Evolutionary conservation across 1,140 invertebrate genomes (phyloP).

Genomic region (roundworm (Caenorhabditis elegans)): DNA sequence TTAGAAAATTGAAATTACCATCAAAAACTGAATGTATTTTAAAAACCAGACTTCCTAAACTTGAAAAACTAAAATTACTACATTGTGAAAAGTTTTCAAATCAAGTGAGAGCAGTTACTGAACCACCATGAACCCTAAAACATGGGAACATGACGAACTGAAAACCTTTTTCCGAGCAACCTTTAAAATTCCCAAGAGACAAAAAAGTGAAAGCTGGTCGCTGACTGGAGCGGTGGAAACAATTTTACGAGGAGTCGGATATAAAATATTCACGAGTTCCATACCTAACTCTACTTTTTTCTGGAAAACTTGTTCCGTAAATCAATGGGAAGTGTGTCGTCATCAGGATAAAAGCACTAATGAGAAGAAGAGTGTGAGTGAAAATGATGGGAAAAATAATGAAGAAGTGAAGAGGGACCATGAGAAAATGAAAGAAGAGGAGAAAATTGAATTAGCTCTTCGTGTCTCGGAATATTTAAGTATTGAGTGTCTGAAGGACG

Average conservation of each 20-base stretch:
- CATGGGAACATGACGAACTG: not conserved
- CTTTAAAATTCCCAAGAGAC: not conserved
- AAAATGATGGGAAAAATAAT: not conserved
- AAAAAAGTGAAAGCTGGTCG: not conserved
- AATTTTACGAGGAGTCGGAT: not conserved
- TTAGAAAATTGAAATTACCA: too few species aligned
- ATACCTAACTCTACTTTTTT: too few species aligned
- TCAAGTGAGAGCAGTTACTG: too few species aligned
- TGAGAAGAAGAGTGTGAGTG: too few species aligned
- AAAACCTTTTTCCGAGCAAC: not conserved
- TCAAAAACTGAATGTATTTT: too few species aligned
- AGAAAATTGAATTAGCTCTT: conserved; percentile 9
- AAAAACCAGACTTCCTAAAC: too few species aligned
- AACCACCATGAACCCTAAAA: not conserved
- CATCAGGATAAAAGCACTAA: too few species aligned
- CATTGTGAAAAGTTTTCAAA: too few species aligned
- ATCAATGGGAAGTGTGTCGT: not conserved
- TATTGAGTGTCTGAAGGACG: too few species aligned
- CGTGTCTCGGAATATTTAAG: too few species aligned
- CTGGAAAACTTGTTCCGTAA: not conserved
- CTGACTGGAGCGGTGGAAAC: not conserved
- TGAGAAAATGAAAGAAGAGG: not conserved
- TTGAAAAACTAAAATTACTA: too few species aligned
- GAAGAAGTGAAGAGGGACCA: not conserved
- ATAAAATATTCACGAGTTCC: not conserved